These are phyloP conservation scores for Dendroctonus ponderosae DNA, from an alignment of 1,140 invertebrate species.

Conservation along the genomic window DNA sequence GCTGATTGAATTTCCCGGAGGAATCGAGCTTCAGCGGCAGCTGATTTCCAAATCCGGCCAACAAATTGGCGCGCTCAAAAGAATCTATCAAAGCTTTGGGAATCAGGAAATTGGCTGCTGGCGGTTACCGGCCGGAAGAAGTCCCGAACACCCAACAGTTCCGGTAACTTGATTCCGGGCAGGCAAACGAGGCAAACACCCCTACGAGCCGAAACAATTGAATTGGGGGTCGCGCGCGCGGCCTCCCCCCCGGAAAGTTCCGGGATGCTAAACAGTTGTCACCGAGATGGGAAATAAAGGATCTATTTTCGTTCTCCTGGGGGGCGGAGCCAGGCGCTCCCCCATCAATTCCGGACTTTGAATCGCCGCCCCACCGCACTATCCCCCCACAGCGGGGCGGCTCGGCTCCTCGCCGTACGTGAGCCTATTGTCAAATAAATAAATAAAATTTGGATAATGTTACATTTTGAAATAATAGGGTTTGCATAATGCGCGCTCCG, in stretches of 20 bases:
- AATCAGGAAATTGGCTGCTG: too few relatives aligned
- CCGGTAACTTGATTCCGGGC: too few relatives aligned
- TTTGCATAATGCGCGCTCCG: constrained; percentile 49
- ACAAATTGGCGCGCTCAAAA: neutral
- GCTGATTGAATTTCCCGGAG: constrained; percentile 31
- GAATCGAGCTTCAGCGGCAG: constrained; percentile 1
- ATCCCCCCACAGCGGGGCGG: constrained; percentile 48
- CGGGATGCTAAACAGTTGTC: constrained; percentile 26
- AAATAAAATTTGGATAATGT: constrained; percentile 52
- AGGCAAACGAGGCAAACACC: too few relatives aligned
- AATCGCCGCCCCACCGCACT: constrained; percentile 49
- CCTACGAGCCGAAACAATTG: constrained; percentile 14
- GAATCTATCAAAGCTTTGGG: neutral
- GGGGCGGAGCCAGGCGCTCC: constrained; percentile 29
- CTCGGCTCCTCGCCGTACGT: constrained; percentile 45
- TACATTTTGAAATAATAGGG: constrained; percentile 51
- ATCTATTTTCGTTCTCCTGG: constrained; percentile 23
- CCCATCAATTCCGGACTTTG: constrained; percentile 39
- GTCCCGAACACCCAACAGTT: too few relatives aligned
- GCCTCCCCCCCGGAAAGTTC: constrained; percentile 12
- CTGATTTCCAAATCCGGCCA: constrained; percentile 27
- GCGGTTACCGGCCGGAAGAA: too few relatives aligned
- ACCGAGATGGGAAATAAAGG: constrained; percentile 27
- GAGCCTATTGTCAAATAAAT: constrained; percentile 54
- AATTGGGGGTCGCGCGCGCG: too few relatives aligned